A percentile compares a stretch with the other conserved stretches of the same genome.
These are phyloP conservation scores for Neoaliturus tenellus DNA, from an alignment of 2,888 invertebrate genomes.

Conservation along the genomic window DNA sequence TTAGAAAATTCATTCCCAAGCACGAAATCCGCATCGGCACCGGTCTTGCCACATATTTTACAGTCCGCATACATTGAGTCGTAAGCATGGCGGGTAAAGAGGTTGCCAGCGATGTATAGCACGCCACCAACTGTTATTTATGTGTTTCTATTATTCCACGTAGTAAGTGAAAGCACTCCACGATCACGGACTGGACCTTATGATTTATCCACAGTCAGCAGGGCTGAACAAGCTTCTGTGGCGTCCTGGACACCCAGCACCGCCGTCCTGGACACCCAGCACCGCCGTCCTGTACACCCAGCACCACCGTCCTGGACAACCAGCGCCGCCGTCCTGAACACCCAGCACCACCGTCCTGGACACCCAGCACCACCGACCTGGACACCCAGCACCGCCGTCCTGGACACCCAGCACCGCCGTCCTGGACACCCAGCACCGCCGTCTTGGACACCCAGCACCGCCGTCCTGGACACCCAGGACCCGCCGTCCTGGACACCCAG, in stretches of 20 bases:
- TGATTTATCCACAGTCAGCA: constrained; percentile 39
- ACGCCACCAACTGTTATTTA: constrained; percentile 38
- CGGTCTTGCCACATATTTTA: constrained; percentile 37
- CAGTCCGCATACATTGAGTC: constrained; percentile 35
- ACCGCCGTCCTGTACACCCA: background rate
- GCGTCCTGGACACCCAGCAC: background rate
- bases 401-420: too few species aligned
- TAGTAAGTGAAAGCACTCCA: constrained; percentile 41
- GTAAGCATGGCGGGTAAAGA: constrained; percentile 32
- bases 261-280: background rate
- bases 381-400: too few species aligned
- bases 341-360: too few species aligned
- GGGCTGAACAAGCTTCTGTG: constrained; percentile 33
- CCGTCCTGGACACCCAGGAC: too few species aligned
- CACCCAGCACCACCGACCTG: too few species aligned
- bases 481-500: too few species aligned
- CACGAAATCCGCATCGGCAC: constrained; percentile 32
- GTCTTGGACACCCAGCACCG: too few species aligned
- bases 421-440: too few species aligned
- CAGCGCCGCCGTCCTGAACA: background rate
- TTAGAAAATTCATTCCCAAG: constrained; percentile 26
- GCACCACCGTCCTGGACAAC: background rate
- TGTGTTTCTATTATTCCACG: constrained; percentile 51
- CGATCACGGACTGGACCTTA: constrained; percentile 44
- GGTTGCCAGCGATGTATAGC: constrained; percentile 30